Conservation (phyloP, 2,888 invertebrate genomes). For the Agrochola macilenta region DNA sequence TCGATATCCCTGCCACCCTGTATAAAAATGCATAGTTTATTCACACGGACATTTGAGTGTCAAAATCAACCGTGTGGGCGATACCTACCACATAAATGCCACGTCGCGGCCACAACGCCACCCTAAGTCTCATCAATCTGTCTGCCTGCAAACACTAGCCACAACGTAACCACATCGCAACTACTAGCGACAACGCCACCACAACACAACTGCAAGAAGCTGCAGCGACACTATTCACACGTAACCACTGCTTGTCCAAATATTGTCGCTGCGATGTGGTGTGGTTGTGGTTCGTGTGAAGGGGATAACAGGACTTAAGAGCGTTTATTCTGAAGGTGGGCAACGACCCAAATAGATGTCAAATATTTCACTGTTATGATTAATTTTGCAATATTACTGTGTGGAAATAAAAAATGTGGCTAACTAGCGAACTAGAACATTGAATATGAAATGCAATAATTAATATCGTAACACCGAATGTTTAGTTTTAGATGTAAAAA, state of each 20-base stretch:
- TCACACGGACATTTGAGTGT: background rate
- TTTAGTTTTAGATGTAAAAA: no score
- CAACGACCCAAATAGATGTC: no score
- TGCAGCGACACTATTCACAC: background rate
- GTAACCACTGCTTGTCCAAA: background rate
- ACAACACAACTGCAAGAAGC: background rate
- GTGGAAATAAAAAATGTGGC: no score
- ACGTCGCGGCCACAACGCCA: background rate
- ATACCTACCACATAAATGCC: background rate
- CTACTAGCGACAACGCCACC: background rate
- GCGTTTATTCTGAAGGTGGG: no score
- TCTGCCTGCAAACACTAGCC: background rate
- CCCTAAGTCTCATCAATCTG: no score
- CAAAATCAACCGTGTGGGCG: background rate
- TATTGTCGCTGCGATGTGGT: background rate
- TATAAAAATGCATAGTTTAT: background rate
- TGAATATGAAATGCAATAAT: no score
- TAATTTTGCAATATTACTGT: no score
- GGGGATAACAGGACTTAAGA: no score
- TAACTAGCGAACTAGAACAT: no score
- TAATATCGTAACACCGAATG: no score
- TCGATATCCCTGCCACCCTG: no score
- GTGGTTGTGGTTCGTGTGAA: background rate
- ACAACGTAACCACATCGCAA: background rate
- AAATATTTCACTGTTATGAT: no score